Conservation (phyloP, 37 sponge, comb jelly and placozoan species). For the Trichoplax adhaerens region DNA sequence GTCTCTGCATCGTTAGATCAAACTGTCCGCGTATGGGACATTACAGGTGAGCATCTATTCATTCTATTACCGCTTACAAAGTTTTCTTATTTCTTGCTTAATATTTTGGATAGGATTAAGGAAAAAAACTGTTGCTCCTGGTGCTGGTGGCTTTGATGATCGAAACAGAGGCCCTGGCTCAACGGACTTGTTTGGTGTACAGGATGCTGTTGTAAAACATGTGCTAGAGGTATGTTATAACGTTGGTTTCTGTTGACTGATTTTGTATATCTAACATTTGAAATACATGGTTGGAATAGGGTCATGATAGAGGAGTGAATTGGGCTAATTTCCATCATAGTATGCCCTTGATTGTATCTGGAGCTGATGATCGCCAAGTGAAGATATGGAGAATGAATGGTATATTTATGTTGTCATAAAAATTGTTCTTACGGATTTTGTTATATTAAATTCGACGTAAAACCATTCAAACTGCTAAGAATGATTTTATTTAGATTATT, state of each 20-base stretch:
- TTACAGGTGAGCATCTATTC: constrained; percentile 33
- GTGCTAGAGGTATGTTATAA: constrained; percentile 58
- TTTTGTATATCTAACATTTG: constrained; percentile 1
- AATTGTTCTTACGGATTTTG: no score
- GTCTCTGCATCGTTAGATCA: constrained; percentile 94
- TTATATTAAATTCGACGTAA: no score
- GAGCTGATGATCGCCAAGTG: constrained; percentile 92
- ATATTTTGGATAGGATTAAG: constrained; percentile 32
- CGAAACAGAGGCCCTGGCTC: constrained; percentile 7
- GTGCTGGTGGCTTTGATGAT: constrained; percentile 43
- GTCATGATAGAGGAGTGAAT: constrained; percentile 97
- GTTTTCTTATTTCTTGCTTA: no score
- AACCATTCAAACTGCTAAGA: no score
- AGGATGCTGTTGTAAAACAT: constrained; percentile 83
- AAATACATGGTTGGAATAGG: constrained; percentile 17
- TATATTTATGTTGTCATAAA: constrained; percentile 3
- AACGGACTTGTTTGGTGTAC: constrained; percentile 83
- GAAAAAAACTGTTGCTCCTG: constrained; percentile 81
- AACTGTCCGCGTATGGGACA: constrained; percentile 93
- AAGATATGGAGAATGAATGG: constrained; percentile 98
- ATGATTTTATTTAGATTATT: no score
- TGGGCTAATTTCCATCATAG: constrained; percentile 93
- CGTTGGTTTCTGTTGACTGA: neutral
- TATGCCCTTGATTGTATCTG: constrained; percentile 70
- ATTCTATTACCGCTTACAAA: neutral